Base-by-base conservation (phyloP, 2,888 invertebrate genomes). In the Hololepta plana region DNA sequence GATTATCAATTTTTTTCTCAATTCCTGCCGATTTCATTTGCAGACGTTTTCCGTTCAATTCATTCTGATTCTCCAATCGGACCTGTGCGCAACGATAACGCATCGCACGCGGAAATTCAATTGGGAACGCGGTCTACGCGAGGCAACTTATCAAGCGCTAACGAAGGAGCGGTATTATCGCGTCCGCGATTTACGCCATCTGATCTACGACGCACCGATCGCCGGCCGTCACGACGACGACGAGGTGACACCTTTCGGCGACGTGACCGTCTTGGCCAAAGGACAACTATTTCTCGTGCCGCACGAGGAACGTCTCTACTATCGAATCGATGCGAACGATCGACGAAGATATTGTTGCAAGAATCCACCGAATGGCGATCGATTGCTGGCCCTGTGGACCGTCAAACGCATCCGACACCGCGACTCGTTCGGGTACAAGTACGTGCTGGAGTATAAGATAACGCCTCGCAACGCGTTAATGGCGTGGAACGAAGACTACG, bases 41-140 rank as follows among this genome's bases (percentile, higher is more conserved):
- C n/a, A n/a, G n/a, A n/a, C n/a, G n/a, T n/a, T n/a, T n/a, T n/a
- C n/a, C n/a, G n/a, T n/a, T n/a, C n/a, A n/a, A n/a, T n/a, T n/a
- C n/a, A n/a, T n/a, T n/a, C n/a, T n/a, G n/a, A n/a, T n/a, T n/a
- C n/a, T n/a, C n/a, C n/a, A n/a, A n/a, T n/a, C n/a, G n/a, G n/a
- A n/a, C n/a, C n/a, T n/a, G n/a, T n/a, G n/a, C n/a, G n/a, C n/a
- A n/a, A n/a, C n/a, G n/a, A n/a, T n/a, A n/a, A n/a, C n/a, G n/a
- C n/a, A n/a, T n/a, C n/a, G n/a, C n/a, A n/a, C n/a, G n/a, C n/a
- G n/a, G n/a, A n/a, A n/a, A n/a, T n/a, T n/a, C 5, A 45, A 53
- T 28, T 76, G 75, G 75, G 72, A 73, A 46, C 62, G 64, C 30
- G 72, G 73, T 2, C 47, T 76, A 16, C 60, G 70, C 31, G 72